A percentile compares a stretch with the other conserved stretches of the same genome.
These are phyloP conservation scores for Hystrix cristata DNA, from an alignment of 2,113 vertebrate species.

Conservation along the genomic window DNA sequence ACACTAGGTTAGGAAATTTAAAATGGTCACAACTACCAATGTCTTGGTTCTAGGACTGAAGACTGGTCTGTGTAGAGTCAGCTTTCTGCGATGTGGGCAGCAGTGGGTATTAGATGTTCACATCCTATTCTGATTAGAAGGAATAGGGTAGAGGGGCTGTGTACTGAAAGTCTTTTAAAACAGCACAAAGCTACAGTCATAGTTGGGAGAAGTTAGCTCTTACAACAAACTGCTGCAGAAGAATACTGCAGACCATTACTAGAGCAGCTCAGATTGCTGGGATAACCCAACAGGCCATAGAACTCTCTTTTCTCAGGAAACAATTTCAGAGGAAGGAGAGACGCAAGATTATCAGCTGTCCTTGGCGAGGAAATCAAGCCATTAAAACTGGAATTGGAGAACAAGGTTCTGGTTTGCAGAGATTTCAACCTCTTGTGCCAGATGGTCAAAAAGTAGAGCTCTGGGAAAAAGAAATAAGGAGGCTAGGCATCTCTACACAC, in stretches of 20 bases:
- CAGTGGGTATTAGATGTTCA: neutral
- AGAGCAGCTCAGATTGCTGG: neutral
- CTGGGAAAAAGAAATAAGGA: neutral
- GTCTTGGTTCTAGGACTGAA: neutral
- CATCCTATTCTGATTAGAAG: neutral
- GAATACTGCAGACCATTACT: neutral
- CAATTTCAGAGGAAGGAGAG: slow-evolving; percentile 23
- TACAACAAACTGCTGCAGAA: neutral
- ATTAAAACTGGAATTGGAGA: slow-evolving; percentile 40
- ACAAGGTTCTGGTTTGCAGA: neutral
- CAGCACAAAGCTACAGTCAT: neutral
- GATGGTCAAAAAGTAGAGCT: slow-evolving; percentile 26
- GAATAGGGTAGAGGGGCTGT: neutral
- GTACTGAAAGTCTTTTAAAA: neutral
- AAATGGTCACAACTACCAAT: neutral
- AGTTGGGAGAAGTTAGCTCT: slow-evolving; percentile 38
- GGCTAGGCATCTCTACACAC: neutral
- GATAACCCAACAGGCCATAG: neutral
- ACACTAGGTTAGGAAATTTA: neutral
- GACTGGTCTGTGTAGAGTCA: neutral
- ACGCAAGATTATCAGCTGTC: slow-evolving; percentile 31
- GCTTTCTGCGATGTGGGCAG: neutral
- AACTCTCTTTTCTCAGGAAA: slow-evolving; percentile 31
- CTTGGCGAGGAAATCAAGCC: slow-evolving; percentile 54
- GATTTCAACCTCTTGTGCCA: slow-evolving; percentile 23